These are phyloP conservation scores for Lacanobia oleracea DNA, from an alignment of 2,888 invertebrate species.

Conservation along the genomic window DNA sequence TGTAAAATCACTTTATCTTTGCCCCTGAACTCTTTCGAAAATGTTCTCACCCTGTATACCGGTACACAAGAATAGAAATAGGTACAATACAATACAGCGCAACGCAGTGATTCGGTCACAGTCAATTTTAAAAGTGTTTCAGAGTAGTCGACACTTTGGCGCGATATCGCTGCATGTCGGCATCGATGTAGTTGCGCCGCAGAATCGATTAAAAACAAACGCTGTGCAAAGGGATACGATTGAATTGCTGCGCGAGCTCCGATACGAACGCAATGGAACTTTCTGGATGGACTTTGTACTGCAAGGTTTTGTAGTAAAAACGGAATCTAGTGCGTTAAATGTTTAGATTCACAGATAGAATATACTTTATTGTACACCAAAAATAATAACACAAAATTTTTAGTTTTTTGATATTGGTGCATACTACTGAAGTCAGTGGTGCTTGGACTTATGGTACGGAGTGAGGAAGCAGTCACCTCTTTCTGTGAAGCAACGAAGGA, in stretches of 20 bases:
- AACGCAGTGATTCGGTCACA: slow-evolving; percentile 17
- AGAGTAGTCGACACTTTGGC: slow-evolving; percentile 9
- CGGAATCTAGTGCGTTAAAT: not conserved
- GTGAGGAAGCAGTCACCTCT: too few relatives aligned
- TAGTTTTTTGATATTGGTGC: too few relatives aligned
- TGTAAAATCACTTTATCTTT: too few relatives aligned
- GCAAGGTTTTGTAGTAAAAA: not conserved
- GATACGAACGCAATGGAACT: slow-evolving; percentile 17
- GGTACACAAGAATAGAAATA: not conserved
- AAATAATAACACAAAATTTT: too few relatives aligned
- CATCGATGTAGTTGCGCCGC: slow-evolving; percentile 16
- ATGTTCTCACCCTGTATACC: too few relatives aligned
- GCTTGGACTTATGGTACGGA: too few relatives aligned
- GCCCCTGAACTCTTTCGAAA: too few relatives aligned
- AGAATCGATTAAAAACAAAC: slow-evolving; percentile 48
- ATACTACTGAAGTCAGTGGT: too few relatives aligned
- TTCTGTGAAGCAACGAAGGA: too few relatives aligned
- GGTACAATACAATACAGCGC: not conserved
- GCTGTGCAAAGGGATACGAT: slow-evolving; percentile 27
- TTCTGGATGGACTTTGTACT: not conserved
- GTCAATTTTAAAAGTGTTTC: slow-evolving; percentile 40
- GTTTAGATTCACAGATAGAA: too few relatives aligned
- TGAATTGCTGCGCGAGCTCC: slow-evolving; percentile 29
- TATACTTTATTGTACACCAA: too few relatives aligned
- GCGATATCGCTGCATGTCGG: slow-evolving; percentile 36